Evolutionary conservation across 2,888 invertebrate genomes (phyloP).

Genomic region (Torymus aiolomorphi): DNA sequence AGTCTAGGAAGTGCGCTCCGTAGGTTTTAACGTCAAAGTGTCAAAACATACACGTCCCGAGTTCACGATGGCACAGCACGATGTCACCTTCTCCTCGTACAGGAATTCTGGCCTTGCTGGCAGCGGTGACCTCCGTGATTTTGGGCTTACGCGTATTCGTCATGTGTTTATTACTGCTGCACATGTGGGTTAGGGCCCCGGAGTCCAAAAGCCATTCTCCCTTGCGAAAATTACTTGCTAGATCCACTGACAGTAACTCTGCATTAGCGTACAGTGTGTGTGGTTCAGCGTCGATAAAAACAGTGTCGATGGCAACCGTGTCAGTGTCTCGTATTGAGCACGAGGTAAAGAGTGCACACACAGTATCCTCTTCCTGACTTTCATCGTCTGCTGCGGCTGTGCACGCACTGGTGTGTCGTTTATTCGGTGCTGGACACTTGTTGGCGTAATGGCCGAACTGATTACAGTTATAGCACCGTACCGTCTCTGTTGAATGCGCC

Average conservation of each 20-base stretch:
- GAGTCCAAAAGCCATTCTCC: background rate
- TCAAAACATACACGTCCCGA: too few relatives aligned
- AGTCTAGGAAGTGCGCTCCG: too few relatives aligned
- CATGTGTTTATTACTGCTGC: background rate
- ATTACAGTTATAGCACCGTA: constrained; percentile 11
- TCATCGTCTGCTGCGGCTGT: background rate
- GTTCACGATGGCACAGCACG: too few relatives aligned
- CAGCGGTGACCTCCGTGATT: background rate
- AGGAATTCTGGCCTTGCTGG: background rate
- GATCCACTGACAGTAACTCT: background rate
- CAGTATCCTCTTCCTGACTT: background rate
- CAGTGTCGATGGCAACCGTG: too few relatives aligned
- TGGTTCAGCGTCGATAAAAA: too few relatives aligned
- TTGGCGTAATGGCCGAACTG: background rate
- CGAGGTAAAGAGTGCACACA: constrained; percentile 10
- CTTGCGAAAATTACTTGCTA: too few relatives aligned
- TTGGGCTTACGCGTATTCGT: background rate
- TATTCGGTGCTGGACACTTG: background rate
- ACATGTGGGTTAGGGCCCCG: background rate
- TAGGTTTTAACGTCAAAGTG: too few relatives aligned
- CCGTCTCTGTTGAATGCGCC: background rate
- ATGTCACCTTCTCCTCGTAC: background rate
- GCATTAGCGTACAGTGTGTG: background rate
- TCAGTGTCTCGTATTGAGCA: too few relatives aligned
- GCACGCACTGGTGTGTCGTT: background rate